Base-by-base conservation (phyloP, 2,797 vertebrate species). In the Adrianichthys oophorus region DNA sequence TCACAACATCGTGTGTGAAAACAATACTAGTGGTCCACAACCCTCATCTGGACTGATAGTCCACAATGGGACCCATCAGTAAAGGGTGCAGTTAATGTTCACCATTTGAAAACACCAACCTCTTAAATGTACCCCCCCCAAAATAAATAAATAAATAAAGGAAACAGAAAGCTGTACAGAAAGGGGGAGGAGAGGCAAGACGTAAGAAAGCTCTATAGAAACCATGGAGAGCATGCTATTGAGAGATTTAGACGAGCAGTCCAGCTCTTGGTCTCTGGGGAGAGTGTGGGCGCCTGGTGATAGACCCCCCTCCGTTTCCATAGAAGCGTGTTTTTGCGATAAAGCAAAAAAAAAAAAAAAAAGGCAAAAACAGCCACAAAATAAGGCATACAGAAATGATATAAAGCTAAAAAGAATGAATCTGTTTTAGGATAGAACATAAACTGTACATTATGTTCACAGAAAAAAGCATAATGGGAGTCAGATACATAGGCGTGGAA, bases 271-370 rank as follows among this genome's bases (percentile, higher is more conserved):
- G 64, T 82, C 82, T 84, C 83, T 56, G 41, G 74, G 71, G 84
- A 90, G 65, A 7, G 68, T 76, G 90, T 91, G 87, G 91, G 88
- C 83, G 75, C 76, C 61, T 53, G 72, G 77, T 74, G 69, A 88
- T 74, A 76, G 83, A 83, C 78, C 80, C 74, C 67, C 76, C 13
- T 77, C 61, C 15, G 79, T 91, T 91, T 86, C 90, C 84, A 90
- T 90, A 89, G 88, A 86, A 89, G 84, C 84, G 59, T 49, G 60
- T 49, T 63, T 78, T 32, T 4, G 73, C 68, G 81, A 75, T 64
- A 54, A 64, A 85, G 68, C 59, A 79, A 72, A 72, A 71, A 19
- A 19, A 19, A 19, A 19, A 19, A 19, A 19, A 19, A 19, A 19
- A 19, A 19, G 2, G 51, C 60, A 55, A 48, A 70, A 57, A 51